These are phyloP conservation scores for Tor tambroides DNA, from an alignment of 2,113 vertebrate genomes.

Conservation along the genomic window DNA sequence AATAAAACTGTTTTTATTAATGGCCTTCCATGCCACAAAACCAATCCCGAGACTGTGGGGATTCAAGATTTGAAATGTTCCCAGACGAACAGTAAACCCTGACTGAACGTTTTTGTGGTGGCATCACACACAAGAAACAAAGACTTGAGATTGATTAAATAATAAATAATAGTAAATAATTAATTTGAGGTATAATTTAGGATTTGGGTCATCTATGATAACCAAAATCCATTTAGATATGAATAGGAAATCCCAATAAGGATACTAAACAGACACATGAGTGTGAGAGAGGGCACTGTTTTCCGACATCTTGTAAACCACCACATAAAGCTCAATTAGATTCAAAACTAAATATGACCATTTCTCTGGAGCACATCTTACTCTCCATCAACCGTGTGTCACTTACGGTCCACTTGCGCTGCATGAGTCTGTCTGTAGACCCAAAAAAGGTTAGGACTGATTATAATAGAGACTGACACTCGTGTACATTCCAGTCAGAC, in stretches of 20 bases:
- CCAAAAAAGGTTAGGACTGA: background rate
- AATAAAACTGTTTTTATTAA: background rate
- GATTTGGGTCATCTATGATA: background rate
- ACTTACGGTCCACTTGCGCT: background rate
- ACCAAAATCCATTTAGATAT: background rate
- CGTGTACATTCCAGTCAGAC: constrained; percentile 6
- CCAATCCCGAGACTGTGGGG: background rate
- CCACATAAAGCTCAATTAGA: constrained; percentile 2
- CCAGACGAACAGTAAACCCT: background rate
- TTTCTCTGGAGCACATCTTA: background rate
- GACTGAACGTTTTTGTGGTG: background rate
- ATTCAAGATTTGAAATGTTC: background rate
- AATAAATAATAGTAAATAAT: background rate
- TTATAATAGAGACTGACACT: constrained; percentile 6
- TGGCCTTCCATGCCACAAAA: background rate
- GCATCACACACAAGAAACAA: background rate
- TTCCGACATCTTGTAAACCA: background rate
- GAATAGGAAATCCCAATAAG: background rate
- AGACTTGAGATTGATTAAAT: background rate
- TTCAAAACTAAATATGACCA: background rate
- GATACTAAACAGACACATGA: background rate
- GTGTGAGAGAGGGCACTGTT: constrained; percentile 12
- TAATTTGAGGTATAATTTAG: background rate
- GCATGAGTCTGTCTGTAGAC: background rate
- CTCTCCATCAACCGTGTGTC: background rate